These are phyloP conservation scores for Furcula furcula DNA, from an alignment of 2,888 invertebrate species.

Conservation along the genomic window DNA sequence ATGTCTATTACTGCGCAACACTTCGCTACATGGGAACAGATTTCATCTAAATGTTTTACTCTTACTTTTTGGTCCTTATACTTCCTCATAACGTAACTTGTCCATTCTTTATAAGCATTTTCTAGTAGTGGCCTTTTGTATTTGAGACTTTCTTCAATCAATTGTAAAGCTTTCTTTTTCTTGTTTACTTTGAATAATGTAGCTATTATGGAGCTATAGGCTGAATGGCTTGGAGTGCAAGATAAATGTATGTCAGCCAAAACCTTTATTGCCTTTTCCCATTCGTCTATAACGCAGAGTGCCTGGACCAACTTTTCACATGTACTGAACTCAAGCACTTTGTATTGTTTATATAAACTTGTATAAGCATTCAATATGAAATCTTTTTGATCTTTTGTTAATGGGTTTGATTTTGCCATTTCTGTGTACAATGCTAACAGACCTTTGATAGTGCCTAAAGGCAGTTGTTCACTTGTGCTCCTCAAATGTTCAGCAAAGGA, in stretches of 20 bases:
- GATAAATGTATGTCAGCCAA: slow-evolving; percentile 81
- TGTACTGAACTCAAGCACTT: slow-evolving; percentile 82
- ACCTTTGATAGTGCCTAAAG: slow-evolving; percentile 81
- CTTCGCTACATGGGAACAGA: slow-evolving; percentile 80
- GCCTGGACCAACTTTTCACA: slow-evolving; percentile 83
- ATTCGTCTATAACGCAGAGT: slow-evolving; percentile 83
- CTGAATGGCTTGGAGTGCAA: slow-evolving; percentile 60
- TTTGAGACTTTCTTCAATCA: slow-evolving; percentile 80
- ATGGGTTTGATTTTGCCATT: slow-evolving; percentile 38
- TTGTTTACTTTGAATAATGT: slow-evolving; percentile 83
- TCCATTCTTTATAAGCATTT: slow-evolving; percentile 76
- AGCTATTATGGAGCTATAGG: slow-evolving; percentile 77
- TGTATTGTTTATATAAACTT: slow-evolving; percentile 72
- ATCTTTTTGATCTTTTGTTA: slow-evolving; percentile 69
- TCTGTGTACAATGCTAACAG: slow-evolving; percentile 79
- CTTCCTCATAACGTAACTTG: slow-evolving; percentile 67
- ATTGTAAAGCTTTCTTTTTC: slow-evolving; percentile 80
- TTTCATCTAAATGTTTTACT: slow-evolving; percentile 72
- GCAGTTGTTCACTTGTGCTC: slow-evolving; percentile 66
- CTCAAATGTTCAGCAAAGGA: slow-evolving; percentile 82
- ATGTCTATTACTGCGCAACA: slow-evolving; percentile 58
- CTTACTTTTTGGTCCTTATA: slow-evolving; percentile 55
- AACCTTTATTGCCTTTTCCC: slow-evolving; percentile 83
- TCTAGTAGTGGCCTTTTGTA: slow-evolving; percentile 63
- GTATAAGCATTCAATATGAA: slow-evolving; percentile 79